phyloP scores from a whole-genome alignment of 2,113 vertebrate species.

The Salvelinus sp. region DNA sequence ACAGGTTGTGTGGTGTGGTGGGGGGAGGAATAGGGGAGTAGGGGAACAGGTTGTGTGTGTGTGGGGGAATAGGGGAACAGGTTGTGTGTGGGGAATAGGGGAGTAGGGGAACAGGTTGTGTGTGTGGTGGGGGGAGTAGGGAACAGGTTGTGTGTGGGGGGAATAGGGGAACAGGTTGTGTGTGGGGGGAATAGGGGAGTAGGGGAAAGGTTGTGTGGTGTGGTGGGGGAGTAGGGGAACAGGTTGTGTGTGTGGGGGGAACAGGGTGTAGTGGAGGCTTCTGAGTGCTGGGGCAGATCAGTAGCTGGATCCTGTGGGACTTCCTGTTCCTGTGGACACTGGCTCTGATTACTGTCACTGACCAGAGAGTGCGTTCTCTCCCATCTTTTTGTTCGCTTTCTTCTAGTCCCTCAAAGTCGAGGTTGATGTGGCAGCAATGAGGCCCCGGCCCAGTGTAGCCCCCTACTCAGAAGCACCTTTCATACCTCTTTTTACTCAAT shows the following conservation, averaged over 20 bases:
- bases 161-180: background rate
- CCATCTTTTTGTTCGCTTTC: constrained; percentile 1
- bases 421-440: too few relatives aligned
- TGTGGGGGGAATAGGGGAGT: background rate
- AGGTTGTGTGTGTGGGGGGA: background rate
- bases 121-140: background rate
- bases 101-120: background rate
- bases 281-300: constrained; percentile 44
- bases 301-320: constrained; percentile 57
- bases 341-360: constrained; percentile 34
- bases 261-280: background rate
- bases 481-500: background rate
- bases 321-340: constrained; percentile 57
- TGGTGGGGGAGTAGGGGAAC: background rate
- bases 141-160: background rate
- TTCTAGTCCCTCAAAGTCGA: background rate
- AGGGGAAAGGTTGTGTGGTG: background rate
- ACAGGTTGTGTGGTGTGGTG: too few relatives aligned
- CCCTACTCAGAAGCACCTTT: background rate
- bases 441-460: too few relatives aligned
- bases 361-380: background rate
- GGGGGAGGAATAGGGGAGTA: too few relatives aligned
- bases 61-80: background rate
- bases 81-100: background rate
- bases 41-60: background rate